Base-by-base conservation (phyloP, 1,140 invertebrate genomes). In the Panagrolaimus sp. region DNA sequence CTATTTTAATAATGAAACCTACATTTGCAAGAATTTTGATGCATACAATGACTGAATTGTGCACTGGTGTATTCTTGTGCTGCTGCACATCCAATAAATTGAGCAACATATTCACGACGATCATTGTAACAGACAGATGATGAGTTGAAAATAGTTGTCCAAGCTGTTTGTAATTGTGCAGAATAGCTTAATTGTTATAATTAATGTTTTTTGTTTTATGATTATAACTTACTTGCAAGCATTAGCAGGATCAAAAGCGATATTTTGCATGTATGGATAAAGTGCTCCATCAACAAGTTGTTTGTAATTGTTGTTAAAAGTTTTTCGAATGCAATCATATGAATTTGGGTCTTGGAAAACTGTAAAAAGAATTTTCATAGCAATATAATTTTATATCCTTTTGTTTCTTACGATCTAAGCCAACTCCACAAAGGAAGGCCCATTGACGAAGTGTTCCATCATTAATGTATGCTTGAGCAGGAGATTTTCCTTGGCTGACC, bases 401-500 rank as follows among this genome's bases (percentile, higher is more conserved):
- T 27, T 5, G 1, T 25, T 11, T 11, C 51, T 25, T 57, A 57
- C 51, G 51, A 16, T 20, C 20, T 25, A 57, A 11, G 3, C 51
- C 51, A 57, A 57, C 51, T 20, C 51, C 51, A 27, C 51, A 57
- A 3, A 57, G n/a, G 51, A 25, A 57, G 11, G 9, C 51, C 51
- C 51, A 57, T 27, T 57, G 51, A 11, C 20, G 27, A 27, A 57
- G 27, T 11, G 51, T 57, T 25, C 51, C 51, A 27, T 57, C 51
- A 13, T 57, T 57, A 16, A 57, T 57, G n/a, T 57, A 57, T 13
- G 51, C 51, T 13, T 57, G 51, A 3, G 11, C 51, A 11, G 51
- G 51, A 20, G 51, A 57, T 20, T 57, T 25, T 13, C 51, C 51
- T 27, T 57, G 51, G n/a, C n/a, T 57, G 3, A 57, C 51, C 51